phyloP scores from a whole-genome alignment of 2,888 invertebrate species.

The Prosapia bicincta region DNA sequence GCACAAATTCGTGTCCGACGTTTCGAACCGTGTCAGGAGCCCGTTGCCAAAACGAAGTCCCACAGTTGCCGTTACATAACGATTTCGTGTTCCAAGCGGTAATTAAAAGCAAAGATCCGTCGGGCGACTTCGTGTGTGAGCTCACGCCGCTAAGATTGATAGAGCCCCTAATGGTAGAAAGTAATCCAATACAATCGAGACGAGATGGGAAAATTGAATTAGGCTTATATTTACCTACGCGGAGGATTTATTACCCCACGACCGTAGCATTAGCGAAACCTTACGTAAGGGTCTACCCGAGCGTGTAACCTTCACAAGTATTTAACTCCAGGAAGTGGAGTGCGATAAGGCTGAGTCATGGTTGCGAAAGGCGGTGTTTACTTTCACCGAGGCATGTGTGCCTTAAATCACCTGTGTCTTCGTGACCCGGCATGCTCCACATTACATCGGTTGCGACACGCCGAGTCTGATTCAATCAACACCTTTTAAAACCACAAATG shows the following conservation, averaged over 20 bases:
- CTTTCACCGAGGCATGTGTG: neutral
- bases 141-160: neutral
- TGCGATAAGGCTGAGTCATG: too few species aligned
- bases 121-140: neutral
- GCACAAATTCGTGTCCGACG: too few species aligned
- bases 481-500: neutral
- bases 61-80: neutral
- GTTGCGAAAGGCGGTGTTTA: neutral
- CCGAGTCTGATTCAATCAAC: neutral
- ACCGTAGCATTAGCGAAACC: neutral
- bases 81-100: neutral
- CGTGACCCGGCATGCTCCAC: neutral
- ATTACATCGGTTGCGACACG: neutral
- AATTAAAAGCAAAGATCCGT: neutral
- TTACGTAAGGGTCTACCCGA: neutral
- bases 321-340: neutral
- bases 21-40: too few species aligned
- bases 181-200: neutral
- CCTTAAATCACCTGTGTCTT: neutral
- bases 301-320: neutral
- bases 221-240: neutral
- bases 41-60: too few species aligned
- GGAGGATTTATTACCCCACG: neutral
- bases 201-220: neutral
- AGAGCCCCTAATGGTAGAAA: neutral